These are phyloP conservation scores for Lomographa bimaculata DNA, from an alignment of 2,888 invertebrate genomes.

Conservation along the genomic window DNA sequence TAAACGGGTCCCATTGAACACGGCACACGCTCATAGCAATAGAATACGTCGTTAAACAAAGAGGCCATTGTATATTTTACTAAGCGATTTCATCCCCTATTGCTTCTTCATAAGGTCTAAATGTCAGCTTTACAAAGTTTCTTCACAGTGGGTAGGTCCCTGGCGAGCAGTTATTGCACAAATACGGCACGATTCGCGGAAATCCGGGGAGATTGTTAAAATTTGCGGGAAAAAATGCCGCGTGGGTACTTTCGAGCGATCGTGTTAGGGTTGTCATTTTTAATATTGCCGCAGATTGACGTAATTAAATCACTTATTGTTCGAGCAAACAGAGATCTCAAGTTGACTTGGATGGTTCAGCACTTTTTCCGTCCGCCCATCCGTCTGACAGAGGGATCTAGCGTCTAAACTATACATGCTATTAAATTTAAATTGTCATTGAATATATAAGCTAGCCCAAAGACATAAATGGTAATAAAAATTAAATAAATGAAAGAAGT, in stretches of 20 bases:
- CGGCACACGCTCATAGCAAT: constrained; percentile 65
- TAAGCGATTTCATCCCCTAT: neutral
- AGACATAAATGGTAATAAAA: too few relatives aligned
- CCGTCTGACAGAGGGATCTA: too few relatives aligned
- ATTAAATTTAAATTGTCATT: too few relatives aligned
- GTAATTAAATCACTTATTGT: too few relatives aligned
- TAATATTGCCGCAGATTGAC: too few relatives aligned
- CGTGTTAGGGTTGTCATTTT: constrained; percentile 59
- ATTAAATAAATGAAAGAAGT: too few relatives aligned
- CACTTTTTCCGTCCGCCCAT: too few relatives aligned
- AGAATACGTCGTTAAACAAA: constrained; percentile 80
- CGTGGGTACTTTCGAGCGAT: constrained; percentile 52
- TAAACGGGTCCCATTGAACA: constrained; percentile 55
- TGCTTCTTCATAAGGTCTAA: constrained; percentile 36
- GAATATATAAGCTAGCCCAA: too few relatives aligned
- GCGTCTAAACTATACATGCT: too few relatives aligned
- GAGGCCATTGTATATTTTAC: constrained; percentile 54
- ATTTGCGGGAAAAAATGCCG: constrained; percentile 73
- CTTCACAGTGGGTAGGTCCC: constrained; percentile 61
- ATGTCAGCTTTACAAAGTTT: constrained; percentile 15
- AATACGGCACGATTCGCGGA: constrained; percentile 48
- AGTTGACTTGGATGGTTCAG: too few relatives aligned
- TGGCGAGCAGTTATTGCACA: constrained; percentile 64
- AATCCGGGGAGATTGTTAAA: constrained; percentile 65
- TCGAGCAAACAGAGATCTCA: too few relatives aligned